Base-by-base conservation (phyloP, 2,113 vertebrate species). In the Oplegnathus fasciatus region DNA sequence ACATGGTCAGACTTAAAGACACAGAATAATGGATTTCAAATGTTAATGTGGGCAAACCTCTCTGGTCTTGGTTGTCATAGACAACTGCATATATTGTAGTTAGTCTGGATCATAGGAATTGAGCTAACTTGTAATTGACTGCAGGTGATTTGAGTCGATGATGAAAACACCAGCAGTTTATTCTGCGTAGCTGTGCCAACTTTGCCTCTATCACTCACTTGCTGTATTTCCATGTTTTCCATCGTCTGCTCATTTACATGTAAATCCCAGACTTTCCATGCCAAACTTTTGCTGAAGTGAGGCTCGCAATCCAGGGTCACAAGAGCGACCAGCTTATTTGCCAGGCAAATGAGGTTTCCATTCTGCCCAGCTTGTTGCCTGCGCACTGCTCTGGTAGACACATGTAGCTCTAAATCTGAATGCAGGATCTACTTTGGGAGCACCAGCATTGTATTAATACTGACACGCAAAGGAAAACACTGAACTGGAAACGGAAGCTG, bases 261-360 rank as follows among this genome's bases (percentile, higher is more conserved):
- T 84, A 67, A 86, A 77, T 88, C 70, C 57, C 30, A 44, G 67
- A 76, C 54, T 88, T 84, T 89, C 68, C 88, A 69, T 84, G 75
- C 8, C 70, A 83, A 76, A 68, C 40, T 24, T 70, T 28, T 37
- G 67, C 37, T 30, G 22, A 74, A 58, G 67, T 46, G n/a, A 74
- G 30, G 17, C 13, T 34, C 14, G 10, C 64, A 48, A 17, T 48
- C 44, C 18, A 48, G 48, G 80, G 77, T 85, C 75, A 85, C 48
- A 37, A 15, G 61, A 62, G 46, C 9, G 20, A 52, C 65, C 55
- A 26, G 66, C 83, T 86, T 46, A 95, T 95, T 95, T 96, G 91
- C 60, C 80, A 94, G 79, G 86, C 87, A 96, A 94, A 95, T 92
- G 37, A 26, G 79, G 87, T 93, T 95, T 93, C 92, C 90, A 83